phyloP scores from a whole-genome alignment of 1,140 invertebrate species.

The Diplogasteroides magnus region DNA sequence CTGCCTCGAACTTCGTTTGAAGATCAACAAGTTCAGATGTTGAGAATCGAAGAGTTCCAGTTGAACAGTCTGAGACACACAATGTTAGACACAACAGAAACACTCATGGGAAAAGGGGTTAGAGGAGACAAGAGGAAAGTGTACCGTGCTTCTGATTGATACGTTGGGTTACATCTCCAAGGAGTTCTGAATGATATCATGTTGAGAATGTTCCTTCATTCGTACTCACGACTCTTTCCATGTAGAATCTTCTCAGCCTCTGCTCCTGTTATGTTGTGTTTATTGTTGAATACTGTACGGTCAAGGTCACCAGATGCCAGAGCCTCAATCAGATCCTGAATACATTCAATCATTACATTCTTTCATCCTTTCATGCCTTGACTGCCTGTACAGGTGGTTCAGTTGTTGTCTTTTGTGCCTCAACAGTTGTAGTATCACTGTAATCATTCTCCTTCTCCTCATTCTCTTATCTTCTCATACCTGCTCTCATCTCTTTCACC shows the following conservation, averaged over 20 bases:
- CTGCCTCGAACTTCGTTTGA: conserved; percentile 44
- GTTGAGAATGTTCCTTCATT: not conserved
- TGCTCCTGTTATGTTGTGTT: conserved; percentile 4
- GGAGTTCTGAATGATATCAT: not conserved
- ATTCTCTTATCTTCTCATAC: conserved; percentile 10
- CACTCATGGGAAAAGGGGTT: too few species aligned
- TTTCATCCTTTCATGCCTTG: conserved; percentile 4
- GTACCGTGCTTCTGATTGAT: not conserved
- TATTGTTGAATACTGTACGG: not conserved
- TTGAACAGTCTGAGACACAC: conserved; percentile 40
- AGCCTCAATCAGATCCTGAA: conserved; percentile 26
- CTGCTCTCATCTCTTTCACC: conserved; percentile 16
- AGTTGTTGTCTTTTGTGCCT: conserved; percentile 3
- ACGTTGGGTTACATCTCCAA: not conserved
- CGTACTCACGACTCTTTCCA: not conserved
- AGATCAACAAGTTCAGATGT: conserved; percentile 40
- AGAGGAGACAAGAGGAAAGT: not conserved
- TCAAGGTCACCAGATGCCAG: conserved; percentile 22
- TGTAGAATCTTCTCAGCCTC: not conserved
- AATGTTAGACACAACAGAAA: too few species aligned
- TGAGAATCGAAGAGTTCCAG: conserved; percentile 38
- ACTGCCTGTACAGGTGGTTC: conserved; percentile 30
- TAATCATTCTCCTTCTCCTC: too few species aligned
- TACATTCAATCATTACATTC: not conserved
- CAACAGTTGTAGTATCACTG: not conserved